A percentile compares a stretch with the other conserved stretches of the same genome.
These are phyloP conservation scores for Phylloscopus trochilus DNA, from an alignment of 2,113 vertebrate genomes.

Conservation along the genomic window DNA sequence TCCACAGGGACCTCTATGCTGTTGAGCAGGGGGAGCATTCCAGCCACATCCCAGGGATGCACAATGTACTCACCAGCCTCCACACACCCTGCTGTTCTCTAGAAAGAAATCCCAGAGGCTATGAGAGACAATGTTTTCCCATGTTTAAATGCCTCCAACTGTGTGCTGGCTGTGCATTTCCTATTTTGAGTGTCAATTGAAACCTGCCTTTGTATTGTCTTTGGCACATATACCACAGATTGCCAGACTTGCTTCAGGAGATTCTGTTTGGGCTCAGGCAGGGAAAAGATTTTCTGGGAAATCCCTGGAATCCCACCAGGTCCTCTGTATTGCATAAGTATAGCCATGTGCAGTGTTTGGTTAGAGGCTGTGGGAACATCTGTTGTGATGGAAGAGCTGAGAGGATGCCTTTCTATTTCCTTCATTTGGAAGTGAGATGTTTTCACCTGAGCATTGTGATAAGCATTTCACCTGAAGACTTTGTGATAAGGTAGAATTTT, in stretches of 20 bases:
- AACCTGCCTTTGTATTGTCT: background rate
- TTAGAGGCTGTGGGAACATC: background rate
- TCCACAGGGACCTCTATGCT: background rate
- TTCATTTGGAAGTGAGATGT: background rate
- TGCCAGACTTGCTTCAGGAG: background rate
- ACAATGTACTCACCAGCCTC: background rate
- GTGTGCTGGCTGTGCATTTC: background rate
- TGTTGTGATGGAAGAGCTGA: background rate
- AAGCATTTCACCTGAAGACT: too few species aligned
- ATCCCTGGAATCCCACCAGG: background rate
- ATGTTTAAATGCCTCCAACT: background rate
- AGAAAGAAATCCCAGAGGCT: background rate
- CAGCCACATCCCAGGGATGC: background rate
- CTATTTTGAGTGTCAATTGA: background rate
- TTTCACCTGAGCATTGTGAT: background rate
- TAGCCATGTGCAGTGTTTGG: rapidly evolving
- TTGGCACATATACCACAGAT: background rate
- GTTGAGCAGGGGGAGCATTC: background rate
- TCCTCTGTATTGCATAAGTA: background rate
- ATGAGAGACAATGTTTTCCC: background rate
- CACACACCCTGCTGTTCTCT: background rate
- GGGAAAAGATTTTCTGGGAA: background rate
- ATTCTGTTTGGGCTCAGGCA: background rate
- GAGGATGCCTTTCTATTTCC: background rate
- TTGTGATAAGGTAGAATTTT: background rate